phyloP scores from a whole-genome alignment of 2,888 invertebrate species.

The Nomada fucata region DNA sequence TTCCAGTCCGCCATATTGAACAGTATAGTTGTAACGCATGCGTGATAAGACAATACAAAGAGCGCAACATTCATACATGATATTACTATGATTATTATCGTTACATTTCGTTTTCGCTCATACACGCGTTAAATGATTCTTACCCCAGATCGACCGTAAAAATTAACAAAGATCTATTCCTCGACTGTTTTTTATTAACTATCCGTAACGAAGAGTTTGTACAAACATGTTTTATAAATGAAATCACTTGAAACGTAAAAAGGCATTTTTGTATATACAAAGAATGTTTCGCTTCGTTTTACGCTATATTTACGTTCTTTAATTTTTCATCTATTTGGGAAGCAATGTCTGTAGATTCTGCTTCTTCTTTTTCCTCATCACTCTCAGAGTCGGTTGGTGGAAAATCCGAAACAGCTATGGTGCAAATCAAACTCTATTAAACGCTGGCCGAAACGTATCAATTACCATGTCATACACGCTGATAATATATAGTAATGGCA shows the following conservation, averaged over 20 bases:
- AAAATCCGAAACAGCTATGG: conserved; percentile 77
- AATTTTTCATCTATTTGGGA: conserved; percentile 41
- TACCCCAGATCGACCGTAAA: background rate
- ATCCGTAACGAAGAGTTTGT: background rate
- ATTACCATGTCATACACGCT: background rate
- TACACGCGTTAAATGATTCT: background rate
- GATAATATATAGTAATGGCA: too few relatives aligned
- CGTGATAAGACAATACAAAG: background rate
- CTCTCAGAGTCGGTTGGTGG: conserved; percentile 79
- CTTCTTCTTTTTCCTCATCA: conserved; percentile 70
- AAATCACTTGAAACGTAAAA: background rate
- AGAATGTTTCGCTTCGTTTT: background rate
- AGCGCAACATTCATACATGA: background rate
- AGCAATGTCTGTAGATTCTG: background rate
- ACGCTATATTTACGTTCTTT: conserved; percentile 31
- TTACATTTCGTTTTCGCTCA: background rate
- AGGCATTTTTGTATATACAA: conserved; percentile 36
- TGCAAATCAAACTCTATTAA: conserved; percentile 16
- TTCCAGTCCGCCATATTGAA: conserved; percentile 35
- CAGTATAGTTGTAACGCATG: conserved; percentile 6
- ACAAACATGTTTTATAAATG: background rate
- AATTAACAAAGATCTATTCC: background rate
- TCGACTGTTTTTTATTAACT: background rate
- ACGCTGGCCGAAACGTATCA: background rate
- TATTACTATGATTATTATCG: background rate